phyloP scores from a whole-genome alignment of 2,888 invertebrate species.

The Scaptomyza cyrtandrae region DNA sequence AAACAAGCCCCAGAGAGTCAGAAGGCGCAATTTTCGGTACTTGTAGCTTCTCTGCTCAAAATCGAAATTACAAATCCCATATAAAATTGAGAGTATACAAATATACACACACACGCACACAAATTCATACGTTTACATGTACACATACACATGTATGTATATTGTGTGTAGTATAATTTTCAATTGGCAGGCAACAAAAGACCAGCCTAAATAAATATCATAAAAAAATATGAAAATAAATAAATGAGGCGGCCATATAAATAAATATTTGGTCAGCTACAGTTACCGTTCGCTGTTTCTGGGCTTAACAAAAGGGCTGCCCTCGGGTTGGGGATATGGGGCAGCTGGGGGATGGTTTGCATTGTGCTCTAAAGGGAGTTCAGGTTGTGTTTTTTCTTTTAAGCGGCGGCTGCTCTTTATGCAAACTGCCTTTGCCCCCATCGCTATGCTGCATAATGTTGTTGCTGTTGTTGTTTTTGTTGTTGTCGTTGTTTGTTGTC shows the following conservation, averaged over 20 bases:
- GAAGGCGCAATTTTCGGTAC: constrained; percentile 27
- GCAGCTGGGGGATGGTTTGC: background rate
- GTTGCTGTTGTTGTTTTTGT: constrained; percentile 19
- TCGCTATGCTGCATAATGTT: background rate
- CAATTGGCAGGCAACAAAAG: constrained; percentile 42
- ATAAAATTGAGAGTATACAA: constrained; percentile 25
- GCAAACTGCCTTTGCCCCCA: constrained; percentile 60
- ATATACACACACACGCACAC: background rate
- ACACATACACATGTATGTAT: background rate
- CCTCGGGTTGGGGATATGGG: constrained; percentile 3
- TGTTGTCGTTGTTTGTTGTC: constrained; percentile 29
- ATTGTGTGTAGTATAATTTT: constrained; percentile 31
- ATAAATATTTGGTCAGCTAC: constrained; percentile 76
- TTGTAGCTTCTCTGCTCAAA: constrained; percentile 41
- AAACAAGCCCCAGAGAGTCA: constrained; percentile 26
- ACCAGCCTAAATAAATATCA: constrained; percentile 66
- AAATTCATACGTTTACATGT: background rate
- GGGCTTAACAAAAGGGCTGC: constrained; percentile 65
- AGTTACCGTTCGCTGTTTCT: constrained; percentile 49
- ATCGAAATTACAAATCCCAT: constrained; percentile 26
- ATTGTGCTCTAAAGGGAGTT: constrained; percentile 43
- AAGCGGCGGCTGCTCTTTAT: constrained; percentile 71
- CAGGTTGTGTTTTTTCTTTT: constrained; percentile 53
- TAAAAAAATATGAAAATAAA: constrained; percentile 75
- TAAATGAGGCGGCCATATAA: constrained; percentile 59